These are phyloP conservation scores for Semicossyphus pulcher DNA, from an alignment of 2,113 vertebrate species.

Conservation along the genomic window DNA sequence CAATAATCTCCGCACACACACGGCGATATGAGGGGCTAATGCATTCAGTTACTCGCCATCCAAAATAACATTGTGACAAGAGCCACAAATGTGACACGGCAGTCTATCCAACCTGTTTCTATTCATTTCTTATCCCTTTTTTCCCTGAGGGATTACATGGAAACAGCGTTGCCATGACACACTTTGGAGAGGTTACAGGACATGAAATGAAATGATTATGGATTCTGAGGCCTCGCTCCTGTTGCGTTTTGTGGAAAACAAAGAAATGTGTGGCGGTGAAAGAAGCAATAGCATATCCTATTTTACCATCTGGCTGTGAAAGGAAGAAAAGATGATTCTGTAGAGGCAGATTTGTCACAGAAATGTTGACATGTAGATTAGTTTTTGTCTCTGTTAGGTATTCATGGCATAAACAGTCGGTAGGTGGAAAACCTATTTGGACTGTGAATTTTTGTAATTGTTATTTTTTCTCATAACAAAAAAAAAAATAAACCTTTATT, in stretches of 20 bases:
- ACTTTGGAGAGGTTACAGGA: constrained; percentile 43
- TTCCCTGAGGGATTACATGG: constrained; percentile 34
- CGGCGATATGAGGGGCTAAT: constrained; percentile 17
- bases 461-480: too few species aligned
- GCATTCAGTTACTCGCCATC: constrained; percentile 2
- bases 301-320: background rate
- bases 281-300: constrained; percentile 10
- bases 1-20: constrained; percentile 23
- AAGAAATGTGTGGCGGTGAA: constrained; percentile 11
- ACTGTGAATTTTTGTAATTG: background rate
- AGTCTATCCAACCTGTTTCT: background rate
- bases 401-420: background rate
- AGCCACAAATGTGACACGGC: background rate
- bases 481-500: background rate
- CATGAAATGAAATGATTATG: constrained; percentile 56
- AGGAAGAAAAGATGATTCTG: background rate
- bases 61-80: constrained; percentile 26
- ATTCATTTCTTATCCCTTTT: background rate
- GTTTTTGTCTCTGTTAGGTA: background rate
- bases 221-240: constrained; percentile 40
- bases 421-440: background rate
- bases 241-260: constrained; percentile 32
- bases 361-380: background rate
- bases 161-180: constrained; percentile 53
- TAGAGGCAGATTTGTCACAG: background rate